Conservation (phyloP, 1,140 invertebrate species). For the Rhopalosiphum maidis region DNA sequence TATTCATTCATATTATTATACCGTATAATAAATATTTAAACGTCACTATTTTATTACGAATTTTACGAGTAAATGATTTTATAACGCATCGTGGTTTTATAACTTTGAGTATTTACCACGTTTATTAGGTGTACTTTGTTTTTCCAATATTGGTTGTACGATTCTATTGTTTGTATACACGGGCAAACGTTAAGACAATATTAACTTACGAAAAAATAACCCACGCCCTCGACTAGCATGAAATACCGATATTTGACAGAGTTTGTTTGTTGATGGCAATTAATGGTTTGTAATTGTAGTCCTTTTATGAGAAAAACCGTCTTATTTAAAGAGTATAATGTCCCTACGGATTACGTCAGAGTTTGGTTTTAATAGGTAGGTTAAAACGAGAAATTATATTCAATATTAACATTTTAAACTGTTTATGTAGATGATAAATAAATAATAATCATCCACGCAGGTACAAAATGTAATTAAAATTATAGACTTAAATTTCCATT, state of each 20-base stretch:
- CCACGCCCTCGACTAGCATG: neutral
- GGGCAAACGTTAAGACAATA: neutral
- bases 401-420: neutral
- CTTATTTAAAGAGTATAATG: neutral
- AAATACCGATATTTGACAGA: neutral
- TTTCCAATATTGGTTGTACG: neutral
- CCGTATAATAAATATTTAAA: neutral
- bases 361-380: neutral
- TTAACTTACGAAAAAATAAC: neutral
- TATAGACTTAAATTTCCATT: neutral
- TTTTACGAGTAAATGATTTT: conserved; percentile 8
- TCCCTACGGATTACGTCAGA: neutral
- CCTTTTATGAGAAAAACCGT: neutral
- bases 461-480: neutral
- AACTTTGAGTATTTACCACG: neutral
- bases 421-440: neutral
- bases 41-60: neutral
- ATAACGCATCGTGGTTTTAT: neutral
- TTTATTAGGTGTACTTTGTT: neutral
- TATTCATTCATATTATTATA: neutral
- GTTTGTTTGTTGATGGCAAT: neutral
- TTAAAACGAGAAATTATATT: neutral
- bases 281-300: neutral
- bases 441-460: neutral
- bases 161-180: neutral